These are phyloP conservation scores for Naja naja DNA, from an alignment of 2,113 vertebrate species.

Conservation along the genomic window DNA sequence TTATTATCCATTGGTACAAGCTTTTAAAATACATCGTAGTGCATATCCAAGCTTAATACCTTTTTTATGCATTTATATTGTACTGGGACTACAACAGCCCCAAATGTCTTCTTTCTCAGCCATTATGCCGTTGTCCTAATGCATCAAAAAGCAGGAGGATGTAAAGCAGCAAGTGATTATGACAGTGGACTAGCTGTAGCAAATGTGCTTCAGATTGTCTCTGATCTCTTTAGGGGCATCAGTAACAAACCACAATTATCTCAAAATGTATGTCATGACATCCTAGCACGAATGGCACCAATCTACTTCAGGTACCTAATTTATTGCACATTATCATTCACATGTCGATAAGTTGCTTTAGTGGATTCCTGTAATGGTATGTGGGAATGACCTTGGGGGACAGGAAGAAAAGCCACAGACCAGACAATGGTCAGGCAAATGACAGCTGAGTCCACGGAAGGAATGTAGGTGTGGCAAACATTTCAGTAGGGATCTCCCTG, in stretches of 20 bases:
- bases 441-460: neutral
- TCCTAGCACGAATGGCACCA: neutral
- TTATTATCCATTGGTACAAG: neutral
- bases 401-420: neutral
- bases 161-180: neutral
- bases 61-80: neutral
- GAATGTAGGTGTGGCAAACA: neutral
- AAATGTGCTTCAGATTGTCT: neutral
- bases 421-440: neutral
- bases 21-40: neutral
- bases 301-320: neutral
- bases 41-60: neutral
- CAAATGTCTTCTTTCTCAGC: neutral
- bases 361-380: neutral
- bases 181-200: neutral
- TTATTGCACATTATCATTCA: neutral
- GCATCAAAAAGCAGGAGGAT: neutral
- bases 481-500: neutral
- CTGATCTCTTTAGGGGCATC: neutral
- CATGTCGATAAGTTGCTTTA: neutral
- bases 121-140: neutral
- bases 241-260: neutral
- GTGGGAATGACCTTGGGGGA: neutral
- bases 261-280: neutral
- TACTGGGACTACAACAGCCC: neutral